Percentiles rank a stretch among this genome's conserved stretches.
phyloP scores from a whole-genome alignment of 2,888 invertebrate species.

The Andrena marginata region DNA sequence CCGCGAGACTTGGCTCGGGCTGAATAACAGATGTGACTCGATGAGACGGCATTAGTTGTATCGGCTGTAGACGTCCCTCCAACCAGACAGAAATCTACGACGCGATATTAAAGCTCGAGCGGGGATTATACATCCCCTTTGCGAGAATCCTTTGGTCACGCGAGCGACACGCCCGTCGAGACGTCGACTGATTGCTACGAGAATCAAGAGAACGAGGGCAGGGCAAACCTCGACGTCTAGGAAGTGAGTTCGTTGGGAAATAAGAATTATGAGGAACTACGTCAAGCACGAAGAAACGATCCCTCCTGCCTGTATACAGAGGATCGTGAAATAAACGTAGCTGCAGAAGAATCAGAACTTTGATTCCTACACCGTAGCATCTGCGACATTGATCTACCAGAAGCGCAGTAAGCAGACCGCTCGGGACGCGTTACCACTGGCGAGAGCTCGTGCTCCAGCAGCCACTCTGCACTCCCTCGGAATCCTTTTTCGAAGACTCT shows the following conservation, averaged over 20 bases:
- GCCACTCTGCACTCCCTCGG: neutral
- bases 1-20: constrained; percentile 29
- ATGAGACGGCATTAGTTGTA: constrained; percentile 38
- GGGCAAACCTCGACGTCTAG: too few relatives aligned
- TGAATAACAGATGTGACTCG: constrained; percentile 60
- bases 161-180: neutral
- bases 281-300: too few relatives aligned
- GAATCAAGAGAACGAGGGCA: too few relatives aligned
- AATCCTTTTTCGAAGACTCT: neutral
- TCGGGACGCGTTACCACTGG: neutral
- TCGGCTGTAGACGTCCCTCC: constrained; percentile 11
- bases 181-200: neutral
- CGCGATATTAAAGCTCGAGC: constrained; percentile 22
- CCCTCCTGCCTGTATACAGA: too few relatives aligned
- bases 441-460: neutral
- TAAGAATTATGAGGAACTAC: too few relatives aligned
- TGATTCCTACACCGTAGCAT: neutral
- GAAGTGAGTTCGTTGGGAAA: too few relatives aligned
- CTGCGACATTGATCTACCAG: neutral
- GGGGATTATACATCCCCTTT: too few relatives aligned
- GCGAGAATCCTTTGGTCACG: neutral
- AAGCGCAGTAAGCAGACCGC: neutral
- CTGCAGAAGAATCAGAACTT: neutral
- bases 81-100: constrained; percentile 24
- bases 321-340: too few relatives aligned